Evolutionary conservation across 2,797 vertebrate species (phyloP), one percentile per base, ranked within the genome.

Genomic region (Rallus crepitans): DNA sequence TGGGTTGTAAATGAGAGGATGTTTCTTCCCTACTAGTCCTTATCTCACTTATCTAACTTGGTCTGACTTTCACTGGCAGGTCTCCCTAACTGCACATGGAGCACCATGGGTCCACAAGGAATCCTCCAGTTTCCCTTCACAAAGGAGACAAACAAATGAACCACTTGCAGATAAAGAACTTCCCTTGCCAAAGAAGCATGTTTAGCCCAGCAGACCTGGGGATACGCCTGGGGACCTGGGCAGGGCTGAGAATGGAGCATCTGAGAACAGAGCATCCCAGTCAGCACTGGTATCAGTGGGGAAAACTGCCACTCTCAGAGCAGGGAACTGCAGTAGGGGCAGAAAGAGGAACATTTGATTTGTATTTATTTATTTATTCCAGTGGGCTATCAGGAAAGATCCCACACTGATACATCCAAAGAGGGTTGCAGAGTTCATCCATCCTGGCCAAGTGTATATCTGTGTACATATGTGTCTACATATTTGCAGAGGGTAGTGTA

Each of bases 381-480:
- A 28, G 11, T 25, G 55, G 61, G 25, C 66, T 72, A 21, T 35
- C 42, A 16, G 48, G 55, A 30, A 78, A 77, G 52, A 48, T 59
- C 65, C 37, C 60, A n/a, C 10, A 1, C 47, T 50, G 7, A 48
- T 47, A 18, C 6, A 13, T 10, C 39, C 20, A 4, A 60, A 87
- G 27, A 20, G 11, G 37, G 15, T 7, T 35, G 71, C 37, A 35
- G 31, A 13, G 23, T 66, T 82, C 42, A 19, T 42, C 20, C 30
- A 23, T 12, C 39, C 45, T 7, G 15, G 71, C 24, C 70, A 76
- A 64, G 39, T 8, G 14, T 2, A 28, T 35, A 12, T 8, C 14
- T 3, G 0, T 15, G 9, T 28, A 16, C 18, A 12, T 6, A 31
- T 10, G 11, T 4, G 4, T 25, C 7, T 4, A 42, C 5, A 0